Evolutionary conservation across 2,888 invertebrate genomes (phyloP).

Genomic region (Beris morrisii): DNA sequence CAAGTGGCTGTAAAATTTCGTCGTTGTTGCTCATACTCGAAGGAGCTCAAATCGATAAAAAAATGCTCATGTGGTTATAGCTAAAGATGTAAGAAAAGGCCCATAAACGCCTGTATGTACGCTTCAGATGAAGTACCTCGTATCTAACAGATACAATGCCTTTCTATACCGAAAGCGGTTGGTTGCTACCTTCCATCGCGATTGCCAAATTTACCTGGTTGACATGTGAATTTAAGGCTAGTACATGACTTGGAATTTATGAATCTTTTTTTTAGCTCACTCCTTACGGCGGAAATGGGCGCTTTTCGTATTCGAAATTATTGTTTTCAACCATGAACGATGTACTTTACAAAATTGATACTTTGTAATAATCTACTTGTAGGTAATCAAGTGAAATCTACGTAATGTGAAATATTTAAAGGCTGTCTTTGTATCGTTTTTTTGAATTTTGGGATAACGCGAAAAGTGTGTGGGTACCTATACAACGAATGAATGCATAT

Average conservation of each 20-base stretch:
- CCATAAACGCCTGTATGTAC: not conserved
- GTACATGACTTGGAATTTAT: constrained; percentile 23
- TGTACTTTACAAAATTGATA: constrained; percentile 6
- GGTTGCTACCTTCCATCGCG: too few relatives aligned
- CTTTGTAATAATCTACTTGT: not conserved
- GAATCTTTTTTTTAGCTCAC: not conserved
- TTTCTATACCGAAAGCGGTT: too few relatives aligned
- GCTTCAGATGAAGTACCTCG: too few relatives aligned
- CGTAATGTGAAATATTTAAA: too few relatives aligned
- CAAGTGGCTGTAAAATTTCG: not conserved
- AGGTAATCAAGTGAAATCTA: too few relatives aligned
- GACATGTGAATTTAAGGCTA: constrained; percentile 2
- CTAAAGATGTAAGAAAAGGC: not conserved
- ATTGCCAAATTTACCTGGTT: constrained; percentile 5
- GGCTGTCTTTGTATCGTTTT: too few relatives aligned
- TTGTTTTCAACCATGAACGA: not conserved
- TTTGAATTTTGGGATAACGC: too few relatives aligned
- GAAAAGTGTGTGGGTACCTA: too few relatives aligned
- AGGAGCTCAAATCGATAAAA: not conserved
- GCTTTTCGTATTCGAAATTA: not conserved
- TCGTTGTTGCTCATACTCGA: not conserved
- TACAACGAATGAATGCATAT: too few relatives aligned
- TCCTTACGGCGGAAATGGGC: not conserved
- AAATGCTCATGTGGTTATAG: constrained; percentile 1
- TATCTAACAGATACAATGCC: too few relatives aligned